Evolutionary conservation across 2,888 invertebrate genomes (phyloP).

Genomic region (Latheticus oryzae): DNA sequence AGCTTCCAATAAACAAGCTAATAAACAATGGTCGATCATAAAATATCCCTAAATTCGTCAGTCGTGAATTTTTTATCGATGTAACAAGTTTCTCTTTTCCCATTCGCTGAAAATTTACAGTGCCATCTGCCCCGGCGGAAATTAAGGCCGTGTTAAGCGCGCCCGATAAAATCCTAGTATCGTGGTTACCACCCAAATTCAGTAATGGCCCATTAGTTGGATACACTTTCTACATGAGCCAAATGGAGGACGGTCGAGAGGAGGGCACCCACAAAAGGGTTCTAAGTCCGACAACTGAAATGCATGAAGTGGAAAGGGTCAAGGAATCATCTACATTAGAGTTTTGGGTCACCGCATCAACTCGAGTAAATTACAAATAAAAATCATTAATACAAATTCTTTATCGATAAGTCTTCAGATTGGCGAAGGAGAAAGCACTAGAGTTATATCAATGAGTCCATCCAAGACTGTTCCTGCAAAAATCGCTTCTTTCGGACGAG

Average conservation of each 20-base stretch:
- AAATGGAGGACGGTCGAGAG: slow-evolving; percentile 81
- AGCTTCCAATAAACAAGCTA: slow-evolving; percentile 5
- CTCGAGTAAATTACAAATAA: slow-evolving; percentile 68
- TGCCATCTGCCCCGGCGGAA: slow-evolving; percentile 89
- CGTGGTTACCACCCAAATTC: slow-evolving; percentile 88
- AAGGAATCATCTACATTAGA: slow-evolving; percentile 81
- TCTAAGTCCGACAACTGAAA: slow-evolving; percentile 76
- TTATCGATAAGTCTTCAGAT: slow-evolving; percentile 66
- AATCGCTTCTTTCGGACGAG: slow-evolving; percentile 88
- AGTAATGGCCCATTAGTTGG: slow-evolving; percentile 87
- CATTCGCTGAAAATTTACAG: slow-evolving; percentile 65
- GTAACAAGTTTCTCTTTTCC: slow-evolving; percentile 9
- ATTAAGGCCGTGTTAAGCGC: slow-evolving; percentile 92
- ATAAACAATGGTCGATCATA: slow-evolving; percentile 12
- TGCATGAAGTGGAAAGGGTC: slow-evolving; percentile 77
- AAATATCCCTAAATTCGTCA: slow-evolving; percentile 20
- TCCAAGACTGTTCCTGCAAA: slow-evolving; percentile 85
- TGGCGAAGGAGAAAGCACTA: slow-evolving; percentile 86
- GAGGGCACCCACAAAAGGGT: slow-evolving; percentile 82
- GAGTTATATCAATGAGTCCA: slow-evolving; percentile 81
- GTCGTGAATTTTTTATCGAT: slow-evolving; percentile 32
- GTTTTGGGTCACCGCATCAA: slow-evolving; percentile 82
- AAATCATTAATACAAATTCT: slow-evolving; percentile 5
- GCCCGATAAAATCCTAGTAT: slow-evolving; percentile 85
- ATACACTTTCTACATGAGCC: slow-evolving; percentile 86